A percentile compares a stretch with the other conserved stretches of the same genome.
These are phyloP conservation scores for Callopanchax toddi DNA, from an alignment of 2,113 vertebrate species.

Conservation along the genomic window DNA sequence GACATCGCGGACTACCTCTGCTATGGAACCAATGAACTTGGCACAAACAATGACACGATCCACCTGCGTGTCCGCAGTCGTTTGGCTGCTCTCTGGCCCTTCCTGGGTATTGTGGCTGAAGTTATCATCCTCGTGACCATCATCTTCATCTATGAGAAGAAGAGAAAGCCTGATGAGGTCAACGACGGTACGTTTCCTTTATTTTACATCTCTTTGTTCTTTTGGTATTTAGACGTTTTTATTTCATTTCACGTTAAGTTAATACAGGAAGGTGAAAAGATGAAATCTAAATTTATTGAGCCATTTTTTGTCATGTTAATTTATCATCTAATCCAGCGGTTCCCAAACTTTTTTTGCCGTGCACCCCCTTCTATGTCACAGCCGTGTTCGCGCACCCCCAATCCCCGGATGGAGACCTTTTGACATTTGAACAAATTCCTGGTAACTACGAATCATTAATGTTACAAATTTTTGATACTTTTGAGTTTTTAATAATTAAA, in stretches of 20 bases:
- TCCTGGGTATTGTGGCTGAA: slow-evolving; percentile 95
- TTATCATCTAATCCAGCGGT: no score
- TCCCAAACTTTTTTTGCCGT: no score
- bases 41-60: slow-evolving; percentile 25
- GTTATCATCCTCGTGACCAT: slow-evolving; percentile 92
- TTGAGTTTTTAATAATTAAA: no score
- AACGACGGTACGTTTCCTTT: slow-evolving; percentile 82
- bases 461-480: no score
- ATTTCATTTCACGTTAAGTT: neutral
- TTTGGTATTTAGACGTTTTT: neutral
- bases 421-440: no score
- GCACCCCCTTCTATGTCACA: no score
- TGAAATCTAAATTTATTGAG: no score
- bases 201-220: neutral
- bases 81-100: slow-evolving; percentile 95
- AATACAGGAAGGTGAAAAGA: no score
- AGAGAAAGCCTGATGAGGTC: slow-evolving; percentile 92
- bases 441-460: no score
- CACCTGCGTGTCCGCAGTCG: slow-evolving; percentile 88
- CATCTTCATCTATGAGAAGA: slow-evolving; percentile 98
- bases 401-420: no score
- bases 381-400: no score
- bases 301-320: no score
- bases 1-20: slow-evolving; percentile 87
- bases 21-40: slow-evolving; percentile 62